Evolutionary conservation across 2,113 vertebrate species (phyloP), one percentile per base, ranked within the genome.

Genomic region (Grus americana): DNA sequence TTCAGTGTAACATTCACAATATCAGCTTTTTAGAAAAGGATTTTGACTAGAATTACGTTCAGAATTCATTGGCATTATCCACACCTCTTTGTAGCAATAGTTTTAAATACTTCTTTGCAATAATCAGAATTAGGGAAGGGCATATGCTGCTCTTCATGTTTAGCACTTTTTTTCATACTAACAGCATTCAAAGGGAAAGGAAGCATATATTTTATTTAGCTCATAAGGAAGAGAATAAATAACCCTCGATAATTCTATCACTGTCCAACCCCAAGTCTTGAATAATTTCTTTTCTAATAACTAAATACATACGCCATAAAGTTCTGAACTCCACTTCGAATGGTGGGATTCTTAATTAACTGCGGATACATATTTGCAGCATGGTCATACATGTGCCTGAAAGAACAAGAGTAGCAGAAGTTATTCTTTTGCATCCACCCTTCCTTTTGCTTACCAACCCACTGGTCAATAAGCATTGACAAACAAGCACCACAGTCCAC

Each of bases 311-410:
- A 99, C 99, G 12, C 46, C 95, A 99, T 98, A 94, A 99, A 99
- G 82, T 84, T 88, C 95, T 98, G 92, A 57, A 99, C 98, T 47
- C 94, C 97, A 10, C 70, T 86, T 46, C 98, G 72, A 46, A 98
- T 22, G 42, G 88, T 24, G 5, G 96, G 94, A 50, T 97, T 92
- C 26, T 93, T 95, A 96, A 99, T 99, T 86, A 99, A 93, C 97
- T 99, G 98, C 1, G 99, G 99, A 86, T 99, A 99, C 97, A 99
- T 98, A 97, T 99, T 99, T 95, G 91, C 91, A 97, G 98, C 98
- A 97, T 99, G 98, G 95, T 99, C 98, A 90, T 97, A 97, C 98
- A 99, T 99, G 76, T 98, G 98, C 95, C 99, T 99, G 97, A 24
- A 96, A 97, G 7, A 95, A 96, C 36, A 96, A 96, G 18, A 78